Evolutionary conservation across 1,140 invertebrate genomes (phyloP).

Genomic region (Telenomus remus): DNA sequence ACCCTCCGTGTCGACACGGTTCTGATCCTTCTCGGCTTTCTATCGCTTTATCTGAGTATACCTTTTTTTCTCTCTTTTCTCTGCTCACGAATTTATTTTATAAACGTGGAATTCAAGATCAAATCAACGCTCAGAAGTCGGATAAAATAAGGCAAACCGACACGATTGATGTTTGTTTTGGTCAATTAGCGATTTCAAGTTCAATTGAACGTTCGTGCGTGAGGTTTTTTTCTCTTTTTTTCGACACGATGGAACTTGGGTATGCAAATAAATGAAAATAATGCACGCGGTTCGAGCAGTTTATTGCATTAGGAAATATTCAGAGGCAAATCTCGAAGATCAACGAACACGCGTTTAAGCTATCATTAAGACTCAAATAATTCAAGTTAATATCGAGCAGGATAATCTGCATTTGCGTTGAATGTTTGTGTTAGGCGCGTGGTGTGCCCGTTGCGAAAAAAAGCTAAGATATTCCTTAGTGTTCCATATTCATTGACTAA

Average conservation of each 20-base stretch:
- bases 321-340: slow-evolving; percentile 74
- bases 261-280: slow-evolving; percentile 16
- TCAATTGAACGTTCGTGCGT: too few relatives aligned
- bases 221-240: too few relatives aligned
- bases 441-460: slow-evolving; percentile 60
- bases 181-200: slow-evolving; percentile 7
- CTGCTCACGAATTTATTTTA: slow-evolving; percentile 43
- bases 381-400: slow-evolving; percentile 74
- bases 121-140: slow-evolving; percentile 36
- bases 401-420: slow-evolving; percentile 76
- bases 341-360: slow-evolving; percentile 73
- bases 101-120: slow-evolving; percentile 45
- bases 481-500: slow-evolving; percentile 54
- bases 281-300: slow-evolving; percentile 61
- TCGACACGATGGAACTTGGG: too few relatives aligned
- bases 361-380: slow-evolving; percentile 77
- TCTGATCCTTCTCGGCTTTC: slow-evolving; percentile 56
- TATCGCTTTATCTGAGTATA: slow-evolving; percentile 60
- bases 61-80: slow-evolving; percentile 33
- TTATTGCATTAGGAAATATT: slow-evolving; percentile 73
- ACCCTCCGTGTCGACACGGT: slow-evolving; percentile 57
- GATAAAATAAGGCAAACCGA: slow-evolving; percentile 28
- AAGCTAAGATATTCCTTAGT: slow-evolving; percentile 26
- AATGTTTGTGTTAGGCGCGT: slow-evolving; percentile 64
- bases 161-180: slow-evolving; percentile 45